Base-by-base conservation (phyloP, 2,888 invertebrate species). In the Nomada fabriciana region DNA sequence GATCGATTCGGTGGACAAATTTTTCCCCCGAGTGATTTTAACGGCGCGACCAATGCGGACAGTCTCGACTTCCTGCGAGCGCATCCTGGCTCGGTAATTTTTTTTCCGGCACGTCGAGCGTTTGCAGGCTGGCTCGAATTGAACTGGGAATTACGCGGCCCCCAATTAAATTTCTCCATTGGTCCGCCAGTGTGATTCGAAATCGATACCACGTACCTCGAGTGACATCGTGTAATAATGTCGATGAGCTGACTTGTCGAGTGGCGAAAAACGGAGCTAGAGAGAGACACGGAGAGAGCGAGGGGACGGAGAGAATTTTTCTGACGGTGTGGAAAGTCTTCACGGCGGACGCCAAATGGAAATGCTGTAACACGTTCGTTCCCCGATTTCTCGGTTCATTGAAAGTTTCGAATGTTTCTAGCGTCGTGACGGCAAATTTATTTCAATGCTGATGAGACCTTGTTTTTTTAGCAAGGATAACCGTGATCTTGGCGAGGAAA, bases 161-260 rank as follows among this genome's bases (percentile, higher is more conserved):
- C 83, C 86, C 88, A 89, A 91, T 91, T 90, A 91, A 91, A 91
- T 91, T 91, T 90, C 82, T 84, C 83, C 88, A 90, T 85, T 76
- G 84, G 85, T 69, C 85, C 81, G 83, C 82, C 82, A 80, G 84
- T 82, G 81, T 85, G 87, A 86, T 87, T 87, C 88, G 87, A 82
- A 87, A 88, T 87, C 87, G 87, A 87, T 87, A 86, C 76, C 78
- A 68, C 72, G 74, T 85, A 84, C 72, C 81, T 84, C 77, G 75
- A 83, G 86, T 84, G 89, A 88, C 88, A 89, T 88, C 84, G 87
- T 87, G 84, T 88, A 89, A 88, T 88, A 85, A 86, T 89, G 84
- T 86, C 86, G 87, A 87, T 87, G 76, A 83, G 83, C 75, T 82
- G 87, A 85, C 87, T 87, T 73, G 80, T 68, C 78, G 86, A 77